Base-by-base conservation (phyloP, 2,113 vertebrate species). In the Aphyosemion australe region DNA sequence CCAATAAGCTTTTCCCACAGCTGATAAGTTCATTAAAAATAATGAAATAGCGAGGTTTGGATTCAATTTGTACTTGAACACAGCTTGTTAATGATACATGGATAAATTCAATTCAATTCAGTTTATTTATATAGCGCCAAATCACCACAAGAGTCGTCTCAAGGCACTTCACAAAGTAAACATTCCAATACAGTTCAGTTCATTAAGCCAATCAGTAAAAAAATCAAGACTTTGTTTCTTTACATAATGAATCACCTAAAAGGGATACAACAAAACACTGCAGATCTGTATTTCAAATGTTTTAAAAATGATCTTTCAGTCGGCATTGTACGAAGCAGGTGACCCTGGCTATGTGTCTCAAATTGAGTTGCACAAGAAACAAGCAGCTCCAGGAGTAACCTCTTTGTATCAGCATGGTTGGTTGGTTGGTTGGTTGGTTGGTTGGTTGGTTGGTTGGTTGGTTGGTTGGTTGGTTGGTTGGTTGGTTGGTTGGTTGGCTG, bases 11-110 rank as follows among this genome's bases (percentile, higher is more conserved):
- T 75, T 65, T 69, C 61, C 65, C 56, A 60, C 59, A 65, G 55
- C 63, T 86, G 74, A 84, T 71, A 73, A 79, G 54, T 73, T 74
- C 56, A 31, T 74, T 42, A 41, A 75, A 83, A 76, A 69, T 69
- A 21, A 15, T 64, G 62, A 72, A 80, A 74, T 49, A 19, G 41
- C 78, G 70, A 76, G 43, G 60, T 55, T 42, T 72, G 62, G 48
- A 79, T 64, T 74, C 46, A 64, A 63, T 80, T 83, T 59, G 78
- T 60, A 65, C 46, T 45, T 46, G 45, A 79, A 56, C 47, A 58
- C 49, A 76, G 78, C 65, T 65, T 57, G 56, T 70, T 73, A 83
- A 72, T 76, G 65, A 82, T 74, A 37, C 50, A 71, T 66, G 66
- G 81, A 79, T 76, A 80, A 77, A 21, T 8, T 41, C 8, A 69